These are phyloP conservation scores for Gallinago jamesoni DNA, from an alignment of 2,113 vertebrate species.

Conservation along the genomic window DNA sequence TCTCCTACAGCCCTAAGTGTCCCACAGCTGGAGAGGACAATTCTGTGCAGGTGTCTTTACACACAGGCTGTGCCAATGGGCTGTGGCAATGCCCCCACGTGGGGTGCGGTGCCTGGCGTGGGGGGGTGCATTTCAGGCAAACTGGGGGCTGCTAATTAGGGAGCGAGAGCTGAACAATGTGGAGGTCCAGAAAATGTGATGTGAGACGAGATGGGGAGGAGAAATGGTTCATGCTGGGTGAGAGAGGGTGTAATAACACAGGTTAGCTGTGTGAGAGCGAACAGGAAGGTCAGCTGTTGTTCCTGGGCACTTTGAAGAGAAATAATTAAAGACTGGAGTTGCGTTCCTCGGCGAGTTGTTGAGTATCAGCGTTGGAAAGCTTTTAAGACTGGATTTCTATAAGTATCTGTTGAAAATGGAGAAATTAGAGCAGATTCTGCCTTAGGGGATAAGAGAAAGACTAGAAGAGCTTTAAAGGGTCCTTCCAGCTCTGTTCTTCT, in stretches of 20 bases:
- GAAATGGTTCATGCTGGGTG: not conserved
- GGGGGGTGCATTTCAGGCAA: not conserved
- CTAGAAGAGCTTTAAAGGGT: not conserved
- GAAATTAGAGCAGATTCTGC: not conserved
- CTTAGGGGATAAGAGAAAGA: not conserved
- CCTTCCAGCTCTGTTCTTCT: not conserved
- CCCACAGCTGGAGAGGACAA: not conserved
- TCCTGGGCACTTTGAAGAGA: not conserved
- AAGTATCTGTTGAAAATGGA: not conserved
- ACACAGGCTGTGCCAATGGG: not conserved
- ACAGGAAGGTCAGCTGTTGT: not conserved
- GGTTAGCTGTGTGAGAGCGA: not conserved
- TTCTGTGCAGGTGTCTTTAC: not conserved
- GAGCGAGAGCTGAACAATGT: not conserved
- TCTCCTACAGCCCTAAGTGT: not conserved
- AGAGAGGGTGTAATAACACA: not conserved
- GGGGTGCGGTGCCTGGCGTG: not conserved
- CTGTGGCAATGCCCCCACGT: fast-evolving
- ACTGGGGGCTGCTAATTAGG: not conserved
- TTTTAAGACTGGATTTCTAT: not conserved
- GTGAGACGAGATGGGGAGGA: not conserved
- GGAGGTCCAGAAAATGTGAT: not conserved
- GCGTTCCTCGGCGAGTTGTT: not conserved
- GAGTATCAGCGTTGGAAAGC: not conserved
- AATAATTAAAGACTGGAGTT: not conserved